Percentiles rank a stretch among this genome's conserved stretches.
Evolutionary conservation across 1,140 invertebrate species (phyloP).

Genomic region (Leptinotarsa lineolata): DNA sequence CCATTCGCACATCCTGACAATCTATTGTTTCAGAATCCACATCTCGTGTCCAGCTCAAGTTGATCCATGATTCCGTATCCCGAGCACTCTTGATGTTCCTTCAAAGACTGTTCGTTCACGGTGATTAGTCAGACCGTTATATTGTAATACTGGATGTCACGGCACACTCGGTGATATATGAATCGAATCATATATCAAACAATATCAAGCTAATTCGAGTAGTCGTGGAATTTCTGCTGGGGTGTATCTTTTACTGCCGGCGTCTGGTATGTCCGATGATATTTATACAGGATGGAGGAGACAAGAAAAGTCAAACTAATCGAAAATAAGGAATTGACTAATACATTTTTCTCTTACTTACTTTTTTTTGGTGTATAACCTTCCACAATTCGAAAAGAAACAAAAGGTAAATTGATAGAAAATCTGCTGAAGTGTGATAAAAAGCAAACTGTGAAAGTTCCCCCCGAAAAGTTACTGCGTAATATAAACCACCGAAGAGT

Average conservation of each 20-base stretch:
- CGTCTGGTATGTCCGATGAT: slow-evolving; percentile 10
- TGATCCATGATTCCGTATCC: slow-evolving; percentile 26
- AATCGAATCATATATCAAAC: slow-evolving; percentile 48
- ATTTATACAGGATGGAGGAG: background rate
- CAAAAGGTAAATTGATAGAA: background rate
- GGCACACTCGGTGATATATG: slow-evolving; percentile 41
- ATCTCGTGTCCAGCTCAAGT: slow-evolving; percentile 32
- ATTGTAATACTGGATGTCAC: slow-evolving; percentile 33
- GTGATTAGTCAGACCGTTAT: slow-evolving; percentile 44
- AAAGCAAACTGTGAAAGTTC: no score
- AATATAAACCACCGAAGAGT: no score
- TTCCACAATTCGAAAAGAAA: background rate
- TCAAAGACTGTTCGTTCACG: slow-evolving; percentile 33
- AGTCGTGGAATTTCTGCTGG: slow-evolving; percentile 27
- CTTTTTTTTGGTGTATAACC: no score
- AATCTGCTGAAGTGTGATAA: no score
- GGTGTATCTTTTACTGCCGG: slow-evolving; percentile 19
- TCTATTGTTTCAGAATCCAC: slow-evolving; percentile 36
- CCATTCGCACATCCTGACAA: slow-evolving; percentile 24
- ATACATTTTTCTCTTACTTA: no score
- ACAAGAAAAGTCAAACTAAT: background rate
- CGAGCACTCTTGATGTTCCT: slow-evolving; percentile 27
- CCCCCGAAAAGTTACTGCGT: no score
- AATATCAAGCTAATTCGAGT: slow-evolving; percentile 42
- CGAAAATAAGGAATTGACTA: background rate